phyloP scores from a whole-genome alignment of 1,140 invertebrate genomes.

The Orchestia grillus region DNA sequence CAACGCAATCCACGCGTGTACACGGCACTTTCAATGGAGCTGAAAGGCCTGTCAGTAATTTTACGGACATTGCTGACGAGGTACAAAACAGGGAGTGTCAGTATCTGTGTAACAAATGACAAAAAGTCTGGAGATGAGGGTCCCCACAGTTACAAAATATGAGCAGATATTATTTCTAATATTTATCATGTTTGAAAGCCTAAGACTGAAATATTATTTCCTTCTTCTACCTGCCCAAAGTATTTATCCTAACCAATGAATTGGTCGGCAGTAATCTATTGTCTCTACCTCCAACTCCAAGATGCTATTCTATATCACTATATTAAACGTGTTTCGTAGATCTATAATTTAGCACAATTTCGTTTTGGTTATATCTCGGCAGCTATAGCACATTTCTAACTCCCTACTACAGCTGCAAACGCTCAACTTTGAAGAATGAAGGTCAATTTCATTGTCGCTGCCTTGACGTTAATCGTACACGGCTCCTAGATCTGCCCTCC shows the following conservation, averaged over 20 bases:
- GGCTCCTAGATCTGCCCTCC: not conserved
- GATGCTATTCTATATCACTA: not conserved
- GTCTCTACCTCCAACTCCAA: not conserved
- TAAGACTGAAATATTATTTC: too few relatives aligned
- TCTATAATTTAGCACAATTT: not conserved
- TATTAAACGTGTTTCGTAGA: not conserved
- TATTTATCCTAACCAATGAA: too few relatives aligned
- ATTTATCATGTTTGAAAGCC: too few relatives aligned
- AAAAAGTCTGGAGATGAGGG: too few relatives aligned
- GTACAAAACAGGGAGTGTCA: too few relatives aligned
- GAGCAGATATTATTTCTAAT: too few relatives aligned
- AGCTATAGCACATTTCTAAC: not conserved
- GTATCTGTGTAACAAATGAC: too few relatives aligned
- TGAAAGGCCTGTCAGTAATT: not conserved
- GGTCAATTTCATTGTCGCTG: not conserved
- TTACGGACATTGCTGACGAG: too few relatives aligned
- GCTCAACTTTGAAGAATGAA: not conserved
- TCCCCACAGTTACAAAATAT: too few relatives aligned
- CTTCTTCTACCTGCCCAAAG: too few relatives aligned
- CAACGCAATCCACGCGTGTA: not conserved
- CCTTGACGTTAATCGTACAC: not conserved
- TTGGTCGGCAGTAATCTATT: too few relatives aligned
- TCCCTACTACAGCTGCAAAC: not conserved
- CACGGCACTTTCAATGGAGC: not conserved
- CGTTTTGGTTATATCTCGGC: not conserved